Conservation (phyloP, 2,888 invertebrate species). For the Magallana nippona region DNA sequence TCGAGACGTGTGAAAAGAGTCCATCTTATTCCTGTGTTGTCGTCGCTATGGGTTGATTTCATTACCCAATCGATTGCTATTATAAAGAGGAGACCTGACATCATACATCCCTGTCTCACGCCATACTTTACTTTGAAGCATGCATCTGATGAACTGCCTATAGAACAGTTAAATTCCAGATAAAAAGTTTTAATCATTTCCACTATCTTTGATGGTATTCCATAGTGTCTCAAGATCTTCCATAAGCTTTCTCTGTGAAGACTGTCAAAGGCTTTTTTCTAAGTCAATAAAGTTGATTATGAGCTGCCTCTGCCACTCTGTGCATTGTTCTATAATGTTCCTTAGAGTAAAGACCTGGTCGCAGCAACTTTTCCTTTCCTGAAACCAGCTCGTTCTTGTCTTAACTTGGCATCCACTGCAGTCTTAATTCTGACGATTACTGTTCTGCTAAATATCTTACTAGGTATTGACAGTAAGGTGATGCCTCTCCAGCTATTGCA, state of each 20-base stretch:
- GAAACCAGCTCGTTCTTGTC: background rate
- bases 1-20: background rate
- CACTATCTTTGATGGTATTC: background rate
- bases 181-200: background rate
- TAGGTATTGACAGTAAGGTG: background rate
- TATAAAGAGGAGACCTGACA: background rate
- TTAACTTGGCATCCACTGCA: background rate
- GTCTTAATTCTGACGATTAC: background rate
- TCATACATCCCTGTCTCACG: background rate
- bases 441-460: background rate
- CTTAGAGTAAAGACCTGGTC: background rate
- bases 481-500: conserved; percentile 39
- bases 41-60: too few relatives aligned
- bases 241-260: background rate
- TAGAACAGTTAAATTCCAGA: background rate
- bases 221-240: background rate
- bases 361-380: background rate
- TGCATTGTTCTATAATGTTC: background rate
- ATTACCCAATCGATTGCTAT: too few relatives aligned
- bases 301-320: background rate
- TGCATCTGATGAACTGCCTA: conserved; percentile 5
- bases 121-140: background rate
- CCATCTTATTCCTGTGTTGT: too few relatives aligned
- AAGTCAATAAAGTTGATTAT: background rate
- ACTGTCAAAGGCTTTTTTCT: background rate